A percentile compares a stretch with the other conserved stretches of the same genome.
phyloP scores from a whole-genome alignment of 1,140 invertebrate genomes.

The Drosophila watanabei region DNA sequence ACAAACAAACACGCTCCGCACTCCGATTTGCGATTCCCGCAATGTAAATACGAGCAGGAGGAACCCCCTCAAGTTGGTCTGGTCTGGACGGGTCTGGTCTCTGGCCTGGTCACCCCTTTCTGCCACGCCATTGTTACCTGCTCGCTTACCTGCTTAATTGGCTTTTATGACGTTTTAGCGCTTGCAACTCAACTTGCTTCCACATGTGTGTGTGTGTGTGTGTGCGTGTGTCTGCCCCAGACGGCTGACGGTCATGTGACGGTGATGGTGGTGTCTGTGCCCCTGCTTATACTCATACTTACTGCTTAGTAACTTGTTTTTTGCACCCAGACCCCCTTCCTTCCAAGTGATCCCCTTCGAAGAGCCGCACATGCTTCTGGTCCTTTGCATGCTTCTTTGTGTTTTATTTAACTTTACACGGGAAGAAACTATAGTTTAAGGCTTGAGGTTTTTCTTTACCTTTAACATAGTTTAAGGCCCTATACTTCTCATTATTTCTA shows the following conservation, averaged over 20 bases:
- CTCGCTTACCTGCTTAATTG: constrained; percentile 81
- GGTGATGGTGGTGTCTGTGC: constrained; percentile 21
- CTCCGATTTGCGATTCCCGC: constrained; percentile 46
- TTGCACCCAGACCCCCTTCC: constrained; percentile 20
- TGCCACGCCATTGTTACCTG: constrained; percentile 62
- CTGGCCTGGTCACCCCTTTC: constrained; percentile 22
- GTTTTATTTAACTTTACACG: constrained; percentile 22
- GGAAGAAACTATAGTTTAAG: constrained; percentile 8
- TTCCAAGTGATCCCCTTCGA: constrained; percentile 26
- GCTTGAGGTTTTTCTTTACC: neutral
- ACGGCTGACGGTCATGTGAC: constrained; percentile 39
- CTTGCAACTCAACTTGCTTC: constrained; percentile 53
- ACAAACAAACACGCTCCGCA: constrained; percentile 36
- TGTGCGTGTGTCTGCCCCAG: constrained; percentile 32
- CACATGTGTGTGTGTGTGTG: constrained; percentile 1
- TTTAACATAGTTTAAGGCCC: neutral
- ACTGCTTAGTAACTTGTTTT: constrained; percentile 60
- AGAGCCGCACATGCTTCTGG: constrained; percentile 44
- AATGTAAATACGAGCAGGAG: constrained; percentile 38
- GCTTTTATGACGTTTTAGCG: constrained; percentile 84
- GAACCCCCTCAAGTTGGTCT: constrained; percentile 53
- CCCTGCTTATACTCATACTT: constrained; percentile 48
- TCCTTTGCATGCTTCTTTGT: constrained; percentile 53
- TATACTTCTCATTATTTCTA: neutral
- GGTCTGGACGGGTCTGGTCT: constrained; percentile 35